Evolutionary conservation across 1,140 invertebrate species (phyloP), one percentile per base, ranked within the genome.

Genomic region (Harpegnathos saltator): DNA sequence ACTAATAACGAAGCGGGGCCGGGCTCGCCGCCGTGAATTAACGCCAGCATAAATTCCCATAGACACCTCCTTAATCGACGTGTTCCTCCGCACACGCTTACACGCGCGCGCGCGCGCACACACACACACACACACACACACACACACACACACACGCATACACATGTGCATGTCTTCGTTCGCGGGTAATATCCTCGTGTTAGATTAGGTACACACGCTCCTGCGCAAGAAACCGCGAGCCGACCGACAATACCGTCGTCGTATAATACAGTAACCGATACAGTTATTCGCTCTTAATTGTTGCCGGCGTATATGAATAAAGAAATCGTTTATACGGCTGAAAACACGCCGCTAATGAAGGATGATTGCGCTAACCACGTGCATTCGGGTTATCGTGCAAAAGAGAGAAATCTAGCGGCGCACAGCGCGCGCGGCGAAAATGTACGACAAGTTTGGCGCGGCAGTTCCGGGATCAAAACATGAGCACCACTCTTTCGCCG

Each of bases 31-130:
- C 83, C 71, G 86, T 88, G 84, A 89, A 89, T 89, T 89, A 89
- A 89, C 84, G 84, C 86, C 80, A 66, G 83, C 87, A 88, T 89
- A 89, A 89, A 89, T 89, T 89, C 87, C 86, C 87, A 89, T 89
- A 89, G 87, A 89, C 87, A 88, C 87, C 83, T 89, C 74, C 84
- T 88, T 89, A 89, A 89, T 89, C 87, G 87, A 72, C 80, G 68
- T 74, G 87, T 89, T 88, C 86, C 80, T 88, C 80, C 62, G 58
- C 61, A 26, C 86, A 59, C 74, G n/a, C 14, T 11, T 38, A 1
- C 0, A 14, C 12, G 12, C 9, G 17, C 56, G 33, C 38, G 14
- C 63, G n/a, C 19, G n/a, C 22, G 33, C 29, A 22, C 19, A 61
- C 38, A 38, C 17, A 54, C 33, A 7, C 29, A 24, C 29, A 33